These are phyloP conservation scores for Cyprinodon variegatus DNA, from an alignment of 2,113 vertebrate species.

Conservation along the genomic window DNA sequence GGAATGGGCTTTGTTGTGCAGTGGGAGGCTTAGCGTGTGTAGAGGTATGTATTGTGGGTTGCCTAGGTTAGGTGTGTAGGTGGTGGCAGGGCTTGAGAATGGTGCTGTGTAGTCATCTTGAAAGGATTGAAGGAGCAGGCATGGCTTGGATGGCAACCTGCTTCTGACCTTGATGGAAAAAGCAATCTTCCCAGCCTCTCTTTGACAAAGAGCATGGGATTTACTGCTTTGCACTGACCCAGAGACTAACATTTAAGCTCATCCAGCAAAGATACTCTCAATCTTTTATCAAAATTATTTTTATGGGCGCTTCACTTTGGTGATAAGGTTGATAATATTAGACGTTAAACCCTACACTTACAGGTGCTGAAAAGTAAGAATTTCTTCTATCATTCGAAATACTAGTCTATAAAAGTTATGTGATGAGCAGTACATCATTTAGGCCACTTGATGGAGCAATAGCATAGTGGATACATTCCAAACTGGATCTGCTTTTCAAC, in stretches of 20 bases:
- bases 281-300: slow-evolving; percentile 17
- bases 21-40: slow-evolving; percentile 41
- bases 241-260: slow-evolving; percentile 47
- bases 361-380: neutral
- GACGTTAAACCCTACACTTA: neutral
- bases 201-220: slow-evolving; percentile 52
- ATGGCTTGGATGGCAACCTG: slow-evolving; percentile 67
- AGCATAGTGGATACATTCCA: slow-evolving; percentile 29
- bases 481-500: slow-evolving; percentile 44
- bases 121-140: slow-evolving; percentile 54
- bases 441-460: slow-evolving; percentile 77
- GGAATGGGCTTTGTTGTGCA: slow-evolving; percentile 64
- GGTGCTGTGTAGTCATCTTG: slow-evolving; percentile 34
- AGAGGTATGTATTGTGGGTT: slow-evolving; percentile 7
- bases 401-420: slow-evolving; percentile 1
- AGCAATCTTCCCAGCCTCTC: slow-evolving; percentile 66
- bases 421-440: slow-evolving; percentile 11
- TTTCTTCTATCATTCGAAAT: slow-evolving; percentile 7
- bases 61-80: slow-evolving; percentile 35
- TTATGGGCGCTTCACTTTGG: slow-evolving; percentile 9
- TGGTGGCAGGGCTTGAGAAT: slow-evolving; percentile 30
- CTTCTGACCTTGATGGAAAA: slow-evolving; percentile 75
- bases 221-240: slow-evolving; percentile 48
- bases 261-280: slow-evolving; percentile 10
- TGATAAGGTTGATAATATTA: neutral